Conservation (phyloP, 2,888 invertebrate genomes). For the Cephalotes varians region DNA sequence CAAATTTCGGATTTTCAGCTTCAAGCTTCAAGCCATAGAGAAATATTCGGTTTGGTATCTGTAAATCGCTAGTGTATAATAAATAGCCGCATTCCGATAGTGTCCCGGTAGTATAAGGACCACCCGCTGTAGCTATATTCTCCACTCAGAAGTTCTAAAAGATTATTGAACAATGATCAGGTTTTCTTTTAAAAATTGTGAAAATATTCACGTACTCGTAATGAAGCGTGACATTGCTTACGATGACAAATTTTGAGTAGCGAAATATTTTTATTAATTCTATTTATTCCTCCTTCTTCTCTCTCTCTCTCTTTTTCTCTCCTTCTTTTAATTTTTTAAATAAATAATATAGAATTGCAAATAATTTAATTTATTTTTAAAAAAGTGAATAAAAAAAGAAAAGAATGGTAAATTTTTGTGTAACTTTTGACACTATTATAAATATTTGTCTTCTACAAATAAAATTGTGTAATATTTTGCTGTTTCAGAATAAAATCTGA, state of each 20-base stretch:
- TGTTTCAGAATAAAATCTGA: background rate
- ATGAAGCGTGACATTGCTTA: background rate
- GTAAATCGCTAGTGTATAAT: background rate
- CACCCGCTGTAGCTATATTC: background rate
- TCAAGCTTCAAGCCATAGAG: background rate
- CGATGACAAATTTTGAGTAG: background rate
- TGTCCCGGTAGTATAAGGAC: background rate
- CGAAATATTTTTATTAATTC: background rate
- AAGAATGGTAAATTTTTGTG: background rate
- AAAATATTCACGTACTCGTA: background rate
- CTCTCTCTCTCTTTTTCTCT: background rate
- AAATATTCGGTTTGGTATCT: background rate
- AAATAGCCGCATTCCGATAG: background rate
- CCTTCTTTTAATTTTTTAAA: background rate
- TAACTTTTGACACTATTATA: background rate
- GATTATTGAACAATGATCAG: background rate
- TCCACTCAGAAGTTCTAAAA: background rate
- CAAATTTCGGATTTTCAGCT: conserved; percentile 64
- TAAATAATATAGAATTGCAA: background rate
- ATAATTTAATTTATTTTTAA: background rate
- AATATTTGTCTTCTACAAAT: background rate
- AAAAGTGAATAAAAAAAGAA: background rate
- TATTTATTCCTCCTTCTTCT: background rate
- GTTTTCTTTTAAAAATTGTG: background rate
- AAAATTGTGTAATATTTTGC: background rate